Evolutionary conservation across 2,888 invertebrate species (phyloP).

Genomic region (Caenorhabditis auriculariae): DNA sequence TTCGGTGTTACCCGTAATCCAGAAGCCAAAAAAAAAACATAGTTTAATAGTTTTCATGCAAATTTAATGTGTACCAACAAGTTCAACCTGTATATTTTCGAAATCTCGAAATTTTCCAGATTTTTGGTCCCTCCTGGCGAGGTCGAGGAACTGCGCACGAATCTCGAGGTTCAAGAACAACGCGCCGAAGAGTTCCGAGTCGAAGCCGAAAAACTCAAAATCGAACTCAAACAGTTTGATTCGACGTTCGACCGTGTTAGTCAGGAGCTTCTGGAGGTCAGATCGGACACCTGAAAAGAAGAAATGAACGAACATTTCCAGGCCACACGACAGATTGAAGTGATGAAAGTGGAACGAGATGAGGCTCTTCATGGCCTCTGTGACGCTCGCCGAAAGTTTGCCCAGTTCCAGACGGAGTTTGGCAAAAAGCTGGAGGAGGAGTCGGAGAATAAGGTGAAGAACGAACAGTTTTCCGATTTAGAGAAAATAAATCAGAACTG

Average conservation of each 20-base stretch:
- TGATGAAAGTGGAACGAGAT: slow-evolving; percentile 30
- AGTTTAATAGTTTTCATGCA: no score
- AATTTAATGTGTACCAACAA: no score
- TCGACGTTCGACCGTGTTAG: slow-evolving; percentile 12
- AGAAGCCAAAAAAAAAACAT: no score
- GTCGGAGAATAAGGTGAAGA: slow-evolving; percentile 19
- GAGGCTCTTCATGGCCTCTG: slow-evolving; percentile 30
- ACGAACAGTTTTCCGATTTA: no score
- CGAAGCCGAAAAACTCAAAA: slow-evolving; percentile 11
- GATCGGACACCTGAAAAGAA: not conserved
- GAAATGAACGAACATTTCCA: not conserved
- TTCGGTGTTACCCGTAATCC: no score
- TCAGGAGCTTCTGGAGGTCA: slow-evolving; percentile 9
- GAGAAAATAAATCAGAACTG: no score
- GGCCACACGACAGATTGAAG: slow-evolving; percentile 5
- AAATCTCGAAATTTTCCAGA: no score
- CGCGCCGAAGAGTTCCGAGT: slow-evolving; percentile 4
- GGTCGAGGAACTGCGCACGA: no score
- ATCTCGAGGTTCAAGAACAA: not conserved
- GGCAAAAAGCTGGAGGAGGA: slow-evolving; percentile 36
- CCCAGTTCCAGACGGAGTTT: slow-evolving; percentile 45
- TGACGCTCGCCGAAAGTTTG: slow-evolving; percentile 44
- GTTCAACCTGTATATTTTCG: no score
- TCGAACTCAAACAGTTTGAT: slow-evolving; percentile 15
- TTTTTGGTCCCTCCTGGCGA: no score